Conservation (phyloP, 2,888 invertebrate species). For the Diaperis boleti region DNA sequence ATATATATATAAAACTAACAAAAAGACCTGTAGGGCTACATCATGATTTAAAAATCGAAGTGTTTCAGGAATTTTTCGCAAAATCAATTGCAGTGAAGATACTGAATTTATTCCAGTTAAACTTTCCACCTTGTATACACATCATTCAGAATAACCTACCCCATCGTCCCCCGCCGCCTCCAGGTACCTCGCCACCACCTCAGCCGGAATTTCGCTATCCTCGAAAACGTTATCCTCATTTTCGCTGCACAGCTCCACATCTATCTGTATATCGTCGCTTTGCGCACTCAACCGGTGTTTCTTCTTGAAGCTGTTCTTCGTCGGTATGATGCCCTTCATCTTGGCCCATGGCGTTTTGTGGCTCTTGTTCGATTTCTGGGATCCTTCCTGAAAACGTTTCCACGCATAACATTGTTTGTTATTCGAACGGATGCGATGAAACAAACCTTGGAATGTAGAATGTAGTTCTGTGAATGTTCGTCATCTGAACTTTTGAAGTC, state of each 20-base stretch:
- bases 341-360: slow-evolving; percentile 79
- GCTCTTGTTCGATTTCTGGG: slow-evolving; percentile 44
- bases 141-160: no score
- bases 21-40: no score
- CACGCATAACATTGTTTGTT: slow-evolving; percentile 23
- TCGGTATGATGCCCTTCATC: slow-evolving; percentile 82
- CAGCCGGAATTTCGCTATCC: slow-evolving; percentile 57
- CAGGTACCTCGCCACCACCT: slow-evolving; percentile 60
- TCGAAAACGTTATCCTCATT: slow-evolving; percentile 62
- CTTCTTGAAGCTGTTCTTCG: slow-evolving; percentile 76
- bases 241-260: slow-evolving; percentile 59
- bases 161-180: slow-evolving; percentile 56
- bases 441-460: slow-evolving; percentile 60
- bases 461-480: slow-evolving; percentile 59
- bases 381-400: slow-evolving; percentile 43
- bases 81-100: no score
- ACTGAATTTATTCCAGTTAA: no score
- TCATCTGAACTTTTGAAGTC: slow-evolving; percentile 60
- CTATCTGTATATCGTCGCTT: slow-evolving; percentile 62
- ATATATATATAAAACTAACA: no score
- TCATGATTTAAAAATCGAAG: no score
- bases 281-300: slow-evolving; percentile 62
- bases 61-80: no score
- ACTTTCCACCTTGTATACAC: no score
- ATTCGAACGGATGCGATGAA: slow-evolving; percentile 1